Percentiles rank a stretch among this genome's conserved stretches.
These are phyloP conservation scores for Ruditapes philippinarum DNA, from an alignment of 1,140 invertebrate species.

Conservation along the genomic window DNA sequence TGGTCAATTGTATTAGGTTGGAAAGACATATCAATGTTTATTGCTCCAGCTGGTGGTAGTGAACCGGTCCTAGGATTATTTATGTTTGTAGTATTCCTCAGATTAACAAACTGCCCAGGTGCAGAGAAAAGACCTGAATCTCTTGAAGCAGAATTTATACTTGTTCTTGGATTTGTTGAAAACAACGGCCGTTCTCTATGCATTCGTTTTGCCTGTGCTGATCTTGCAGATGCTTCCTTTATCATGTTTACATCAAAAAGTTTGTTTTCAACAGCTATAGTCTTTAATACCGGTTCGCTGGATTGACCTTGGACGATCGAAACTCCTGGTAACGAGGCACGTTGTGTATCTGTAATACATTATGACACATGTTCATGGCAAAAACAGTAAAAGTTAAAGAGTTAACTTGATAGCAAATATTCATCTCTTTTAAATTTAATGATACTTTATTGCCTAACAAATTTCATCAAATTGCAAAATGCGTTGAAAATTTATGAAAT, in stretches of 20 bases:
- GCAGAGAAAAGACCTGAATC: neutral
- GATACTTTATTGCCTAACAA: too few species aligned
- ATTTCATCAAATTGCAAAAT: too few species aligned
- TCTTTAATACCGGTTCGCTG: neutral
- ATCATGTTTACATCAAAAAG: constrained; percentile 49
- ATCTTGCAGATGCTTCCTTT: constrained; percentile 24
- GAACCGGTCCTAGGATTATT: neutral
- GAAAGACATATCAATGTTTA: neutral
- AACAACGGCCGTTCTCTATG: neutral
- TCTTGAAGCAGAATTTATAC: neutral
- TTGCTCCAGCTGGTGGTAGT: neutral
- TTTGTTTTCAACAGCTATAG: constrained; percentile 59
- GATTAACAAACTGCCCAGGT: neutral
- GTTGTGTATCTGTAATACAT: constrained; percentile 13
- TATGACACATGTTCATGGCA: neutral
- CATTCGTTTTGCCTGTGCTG: neutral
- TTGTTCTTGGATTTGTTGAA: neutral
- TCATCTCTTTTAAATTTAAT: too few species aligned
- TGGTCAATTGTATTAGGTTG: neutral
- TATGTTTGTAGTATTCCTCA: neutral
- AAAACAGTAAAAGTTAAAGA: neutral
- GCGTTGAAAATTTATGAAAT: too few species aligned
- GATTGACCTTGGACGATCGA: neutral
- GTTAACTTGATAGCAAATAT: too few species aligned
- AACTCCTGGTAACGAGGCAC: neutral